Percentiles rank a stretch among this genome's conserved stretches.
Evolutionary conservation across 30 jellyfish, hydroid and myxozoan genomes (phyloP).

Genomic region (Sanderia malayensis): DNA sequence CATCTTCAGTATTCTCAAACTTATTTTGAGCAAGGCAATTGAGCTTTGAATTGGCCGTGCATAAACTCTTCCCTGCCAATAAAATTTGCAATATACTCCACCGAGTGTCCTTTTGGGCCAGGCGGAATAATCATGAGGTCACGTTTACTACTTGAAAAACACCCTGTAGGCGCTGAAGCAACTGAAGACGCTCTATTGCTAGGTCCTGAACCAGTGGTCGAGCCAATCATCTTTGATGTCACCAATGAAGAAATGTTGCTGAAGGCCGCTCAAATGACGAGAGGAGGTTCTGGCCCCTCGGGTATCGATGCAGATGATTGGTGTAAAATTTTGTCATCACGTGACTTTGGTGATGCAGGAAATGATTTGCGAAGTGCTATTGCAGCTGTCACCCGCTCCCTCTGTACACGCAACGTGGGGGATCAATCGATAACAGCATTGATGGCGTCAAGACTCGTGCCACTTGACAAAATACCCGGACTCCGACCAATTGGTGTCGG

Average conservation of each 20-base stretch:
- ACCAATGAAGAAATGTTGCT: not conserved
- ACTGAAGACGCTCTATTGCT: not conserved
- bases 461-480: conserved; percentile 20
- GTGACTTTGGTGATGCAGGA: not conserved
- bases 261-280: not conserved
- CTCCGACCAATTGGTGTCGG: conserved; percentile 23
- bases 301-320: conserved; percentile 8
- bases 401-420: not conserved
- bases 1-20: too few species aligned
- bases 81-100: too few species aligned
- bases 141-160: not conserved
- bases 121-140: too few species aligned
- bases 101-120: too few species aligned
- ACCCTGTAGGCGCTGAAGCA: not conserved
- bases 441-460: conserved; percentile 9
- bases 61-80: too few species aligned
- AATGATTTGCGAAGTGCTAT: conserved; percentile 1
- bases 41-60: too few species aligned
- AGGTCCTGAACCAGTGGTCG: conserved; percentile 3
- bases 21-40: too few species aligned
- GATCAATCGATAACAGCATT: conserved; percentile 4
- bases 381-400: not conserved
- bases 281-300: conserved; percentile 6
- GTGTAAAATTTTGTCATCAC: not conserved
- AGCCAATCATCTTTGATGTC: not conserved